These are phyloP conservation scores for Maniola hyperantus DNA, from an alignment of 2,888 invertebrate species.

Conservation along the genomic window DNA sequence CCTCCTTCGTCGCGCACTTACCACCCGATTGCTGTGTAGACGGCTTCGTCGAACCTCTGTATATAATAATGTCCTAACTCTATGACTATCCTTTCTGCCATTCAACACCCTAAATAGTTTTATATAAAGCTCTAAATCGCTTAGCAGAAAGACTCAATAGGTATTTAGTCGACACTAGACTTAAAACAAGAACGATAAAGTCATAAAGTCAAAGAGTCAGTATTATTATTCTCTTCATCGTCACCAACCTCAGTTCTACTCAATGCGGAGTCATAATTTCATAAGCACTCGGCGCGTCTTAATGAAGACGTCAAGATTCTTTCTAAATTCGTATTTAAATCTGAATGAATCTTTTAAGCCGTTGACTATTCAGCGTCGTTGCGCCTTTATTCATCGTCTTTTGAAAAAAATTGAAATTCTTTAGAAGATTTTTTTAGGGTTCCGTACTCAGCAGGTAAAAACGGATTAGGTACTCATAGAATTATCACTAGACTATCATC, in stretches of 20 bases:
- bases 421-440: conserved; percentile 14
- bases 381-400: conserved; percentile 23
- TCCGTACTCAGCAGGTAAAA: neutral
- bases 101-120: too few relatives aligned
- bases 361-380: conserved; percentile 21
- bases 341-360: conserved; percentile 26
- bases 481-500: too few relatives aligned
- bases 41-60: too few relatives aligned
- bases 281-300: conserved; percentile 17
- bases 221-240: neutral
- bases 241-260: neutral
- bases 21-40: too few relatives aligned
- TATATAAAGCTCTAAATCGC: too few relatives aligned
- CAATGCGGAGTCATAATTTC: conserved; percentile 20
- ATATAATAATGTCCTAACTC: too few relatives aligned
- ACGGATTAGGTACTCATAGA: neutral
- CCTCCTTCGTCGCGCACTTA: too few relatives aligned
- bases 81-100: too few relatives aligned
- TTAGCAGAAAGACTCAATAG: too few relatives aligned
- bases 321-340: conserved; percentile 23
- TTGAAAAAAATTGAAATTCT: conserved; percentile 23
- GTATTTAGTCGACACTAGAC: too few relatives aligned
- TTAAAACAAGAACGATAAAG: too few relatives aligned
- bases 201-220: too few relatives aligned
- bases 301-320: conserved; percentile 24